Conservation (phyloP, 2,888 invertebrate species). For the Napeogenes inachia region DNA sequence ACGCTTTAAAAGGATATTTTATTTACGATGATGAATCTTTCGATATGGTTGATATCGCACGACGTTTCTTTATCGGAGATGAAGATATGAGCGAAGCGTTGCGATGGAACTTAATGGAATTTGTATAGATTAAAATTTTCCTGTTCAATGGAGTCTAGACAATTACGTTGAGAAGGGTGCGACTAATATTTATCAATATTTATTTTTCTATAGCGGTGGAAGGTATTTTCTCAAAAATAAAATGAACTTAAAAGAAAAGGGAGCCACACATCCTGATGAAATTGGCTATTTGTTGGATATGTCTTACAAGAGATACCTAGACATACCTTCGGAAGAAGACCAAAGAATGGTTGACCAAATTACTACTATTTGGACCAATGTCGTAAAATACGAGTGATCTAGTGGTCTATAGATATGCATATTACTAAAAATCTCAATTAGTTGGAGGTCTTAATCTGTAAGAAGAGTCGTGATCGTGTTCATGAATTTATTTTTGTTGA, state of each 20-base stretch:
- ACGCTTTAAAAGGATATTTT: slow-evolving; percentile 10
- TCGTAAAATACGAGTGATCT: slow-evolving; percentile 41
- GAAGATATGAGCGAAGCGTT: slow-evolving; percentile 28
- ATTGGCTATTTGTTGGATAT: slow-evolving; percentile 43
- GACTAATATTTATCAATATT: slow-evolving; percentile 38
- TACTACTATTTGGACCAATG: slow-evolving; percentile 42
- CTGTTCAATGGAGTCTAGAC: slow-evolving; percentile 35
- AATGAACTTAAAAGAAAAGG: slow-evolving; percentile 25
- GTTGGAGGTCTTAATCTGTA: too few species aligned
- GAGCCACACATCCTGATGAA: slow-evolving; percentile 44
- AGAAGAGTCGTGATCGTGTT: too few species aligned
- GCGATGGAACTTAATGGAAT: slow-evolving; percentile 31
- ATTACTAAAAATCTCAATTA: slow-evolving; percentile 22
- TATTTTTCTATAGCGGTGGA: slow-evolving; percentile 42
- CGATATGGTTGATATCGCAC: slow-evolving; percentile 35
- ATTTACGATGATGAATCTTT: slow-evolving; percentile 9
- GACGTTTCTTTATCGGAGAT: slow-evolving; percentile 51
- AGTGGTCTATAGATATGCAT: slow-evolving; percentile 12
- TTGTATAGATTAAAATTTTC: slow-evolving; percentile 41
- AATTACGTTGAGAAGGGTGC: slow-evolving; percentile 32
- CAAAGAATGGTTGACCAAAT: slow-evolving; percentile 40
- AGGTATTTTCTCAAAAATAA: slow-evolving; percentile 32
- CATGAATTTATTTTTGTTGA: too few species aligned
- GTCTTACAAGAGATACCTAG: slow-evolving; percentile 15
- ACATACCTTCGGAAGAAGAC: slow-evolving; percentile 30